Evolutionary conservation across 2,888 invertebrate species (phyloP).

Genomic region (Acrobasis consociella): DNA sequence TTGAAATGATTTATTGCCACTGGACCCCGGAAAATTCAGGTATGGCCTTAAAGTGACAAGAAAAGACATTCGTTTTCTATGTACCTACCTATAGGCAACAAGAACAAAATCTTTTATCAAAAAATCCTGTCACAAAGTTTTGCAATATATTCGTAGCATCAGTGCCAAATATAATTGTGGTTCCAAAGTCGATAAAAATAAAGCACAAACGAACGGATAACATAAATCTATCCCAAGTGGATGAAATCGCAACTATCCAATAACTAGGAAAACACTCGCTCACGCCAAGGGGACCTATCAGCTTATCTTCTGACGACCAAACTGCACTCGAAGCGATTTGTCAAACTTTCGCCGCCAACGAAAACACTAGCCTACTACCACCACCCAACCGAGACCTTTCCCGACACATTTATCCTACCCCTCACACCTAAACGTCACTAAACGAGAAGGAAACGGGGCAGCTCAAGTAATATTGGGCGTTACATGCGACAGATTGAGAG

Average conservation of each 20-base stretch:
- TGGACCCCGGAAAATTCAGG: too few relatives aligned
- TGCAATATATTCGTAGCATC: too few relatives aligned
- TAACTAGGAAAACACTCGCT: constrained; percentile 50
- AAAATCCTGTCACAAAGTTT: too few relatives aligned
- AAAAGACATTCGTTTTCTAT: too few relatives aligned
- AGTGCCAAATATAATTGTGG: background rate
- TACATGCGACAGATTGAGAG: constrained; percentile 66
- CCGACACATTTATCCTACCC: constrained; percentile 10
- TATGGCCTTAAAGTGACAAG: too few relatives aligned
- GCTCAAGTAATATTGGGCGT: constrained; percentile 49
- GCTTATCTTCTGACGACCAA: constrained; percentile 62
- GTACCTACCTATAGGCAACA: too few relatives aligned
- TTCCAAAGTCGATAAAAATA: constrained; percentile 17
- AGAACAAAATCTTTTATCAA: too few relatives aligned
- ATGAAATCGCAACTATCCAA: constrained; percentile 52
- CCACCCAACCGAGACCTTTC: constrained; percentile 43
- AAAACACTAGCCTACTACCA: constrained; percentile 54
- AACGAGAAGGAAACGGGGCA: constrained; percentile 17
- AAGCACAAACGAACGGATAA: constrained; percentile 40
- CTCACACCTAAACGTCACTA: background rate
- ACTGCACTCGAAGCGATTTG: constrained; percentile 67
- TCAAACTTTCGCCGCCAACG: constrained; percentile 66
- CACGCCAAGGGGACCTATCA: constrained; percentile 54
- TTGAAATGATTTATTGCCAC: too few relatives aligned
- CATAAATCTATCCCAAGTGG: constrained; percentile 52